phyloP scores from a whole-genome alignment of 2,797 vertebrate species.

The Menidia menidia region DNA sequence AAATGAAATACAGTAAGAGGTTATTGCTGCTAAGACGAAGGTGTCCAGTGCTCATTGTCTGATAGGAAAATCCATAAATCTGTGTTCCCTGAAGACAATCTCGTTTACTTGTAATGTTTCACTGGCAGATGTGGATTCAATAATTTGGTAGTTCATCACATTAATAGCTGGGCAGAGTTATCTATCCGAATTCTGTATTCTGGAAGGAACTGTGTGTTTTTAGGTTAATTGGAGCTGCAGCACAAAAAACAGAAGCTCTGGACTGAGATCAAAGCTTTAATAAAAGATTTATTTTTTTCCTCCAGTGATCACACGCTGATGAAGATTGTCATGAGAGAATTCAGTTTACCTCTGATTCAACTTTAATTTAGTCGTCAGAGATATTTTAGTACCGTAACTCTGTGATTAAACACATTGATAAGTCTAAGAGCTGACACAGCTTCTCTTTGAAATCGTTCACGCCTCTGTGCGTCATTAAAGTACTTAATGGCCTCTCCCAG shows the following conservation, averaged over 20 bases:
- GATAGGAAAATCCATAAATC: too few species aligned
- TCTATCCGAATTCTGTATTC: too few species aligned
- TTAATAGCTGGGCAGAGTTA: too few species aligned
- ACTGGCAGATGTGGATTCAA: too few species aligned
- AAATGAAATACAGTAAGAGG: too few species aligned
- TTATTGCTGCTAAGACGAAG: too few species aligned
- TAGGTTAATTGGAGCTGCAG: conserved; percentile 14
- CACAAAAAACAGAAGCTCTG: conserved; percentile 39
- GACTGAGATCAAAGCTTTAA: conserved; percentile 54
- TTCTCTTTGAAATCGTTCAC: conserved; percentile 73
- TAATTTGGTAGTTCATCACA: too few species aligned
- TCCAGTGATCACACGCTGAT: conserved; percentile 52
- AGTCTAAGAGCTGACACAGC: conserved; percentile 58
- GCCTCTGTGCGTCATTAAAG: conserved; percentile 64
- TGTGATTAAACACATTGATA: conserved; percentile 64
- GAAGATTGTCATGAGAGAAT: conserved; percentile 61
- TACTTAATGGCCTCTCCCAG: conserved; percentile 59
- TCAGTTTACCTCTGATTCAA: conserved; percentile 70
- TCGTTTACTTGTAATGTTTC: too few species aligned
- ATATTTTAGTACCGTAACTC: conserved; percentile 58
- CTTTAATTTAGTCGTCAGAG: conserved; percentile 54
- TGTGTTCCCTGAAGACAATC: too few species aligned
- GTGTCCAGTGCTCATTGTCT: too few species aligned
- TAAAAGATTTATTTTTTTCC: conserved; percentile 40
- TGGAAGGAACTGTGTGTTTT: not conserved